Percentiles rank a stretch among this genome's conserved stretches.
These are phyloP conservation scores for Harmothoe impar DNA, from an alignment of 2,888 invertebrate species.

Conservation along the genomic window DNA sequence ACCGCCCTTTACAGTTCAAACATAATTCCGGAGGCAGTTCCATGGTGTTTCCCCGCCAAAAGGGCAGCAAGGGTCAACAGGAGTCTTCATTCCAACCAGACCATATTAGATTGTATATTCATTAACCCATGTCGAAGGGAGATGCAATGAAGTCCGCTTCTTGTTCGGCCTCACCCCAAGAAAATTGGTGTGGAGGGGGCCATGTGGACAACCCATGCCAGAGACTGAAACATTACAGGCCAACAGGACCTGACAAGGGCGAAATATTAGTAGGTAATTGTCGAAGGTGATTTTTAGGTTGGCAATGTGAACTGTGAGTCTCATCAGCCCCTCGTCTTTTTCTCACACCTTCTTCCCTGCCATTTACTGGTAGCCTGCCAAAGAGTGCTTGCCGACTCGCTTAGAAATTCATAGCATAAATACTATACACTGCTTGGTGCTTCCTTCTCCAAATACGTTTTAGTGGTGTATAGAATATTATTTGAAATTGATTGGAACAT, in stretches of 20 bases:
- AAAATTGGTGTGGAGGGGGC: conserved; percentile 24
- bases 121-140: background rate
- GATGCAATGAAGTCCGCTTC: background rate
- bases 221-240: conserved; percentile 29
- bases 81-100: background rate
- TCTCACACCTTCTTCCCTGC: no score
- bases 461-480: no score
- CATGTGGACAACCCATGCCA: background rate
- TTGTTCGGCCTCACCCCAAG: background rate
- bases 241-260: conserved; percentile 26
- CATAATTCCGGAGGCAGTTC: background rate
- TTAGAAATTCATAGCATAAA: no score
- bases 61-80: background rate
- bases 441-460: no score
- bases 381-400: no score
- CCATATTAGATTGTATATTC: conserved; percentile 20
- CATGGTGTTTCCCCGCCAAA: background rate
- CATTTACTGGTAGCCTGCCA: no score
- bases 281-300: conserved; percentile 34
- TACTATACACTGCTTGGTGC: no score
- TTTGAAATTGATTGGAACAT: no score
- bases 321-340: no score
- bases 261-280: conserved; percentile 32
- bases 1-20: background rate
- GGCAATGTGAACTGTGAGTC: background rate